These are phyloP conservation scores for Poeciliopsis infans DNA, from an alignment of 2,797 vertebrate species.

Conservation along the genomic window DNA sequence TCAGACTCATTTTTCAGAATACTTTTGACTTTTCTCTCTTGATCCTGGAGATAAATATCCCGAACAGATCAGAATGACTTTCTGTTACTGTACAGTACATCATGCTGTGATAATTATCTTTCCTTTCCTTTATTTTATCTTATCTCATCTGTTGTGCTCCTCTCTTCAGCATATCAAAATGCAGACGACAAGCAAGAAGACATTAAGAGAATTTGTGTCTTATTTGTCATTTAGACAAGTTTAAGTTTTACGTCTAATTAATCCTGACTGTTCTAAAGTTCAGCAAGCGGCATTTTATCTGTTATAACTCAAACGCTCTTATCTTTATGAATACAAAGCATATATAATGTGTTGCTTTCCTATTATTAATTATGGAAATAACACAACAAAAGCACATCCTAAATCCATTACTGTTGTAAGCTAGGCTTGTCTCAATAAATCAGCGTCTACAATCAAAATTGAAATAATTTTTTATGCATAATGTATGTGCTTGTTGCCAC, in stretches of 20 bases:
- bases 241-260: slow-evolving; percentile 80
- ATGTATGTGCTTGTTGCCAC: slow-evolving; percentile 96
- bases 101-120: slow-evolving; percentile 50
- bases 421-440: slow-evolving; percentile 97
- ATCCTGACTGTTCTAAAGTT: slow-evolving; percentile 77
- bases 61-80: slow-evolving; percentile 33
- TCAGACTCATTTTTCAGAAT: slow-evolving; percentile 9
- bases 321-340: slow-evolving; percentile 84
- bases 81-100: slow-evolving; percentile 49
- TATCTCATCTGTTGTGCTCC: slow-evolving; percentile 45
- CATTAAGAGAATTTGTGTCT: slow-evolving; percentile 45
- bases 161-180: slow-evolving; percentile 50
- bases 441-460: slow-evolving; percentile 97
- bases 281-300: slow-evolving; percentile 76
- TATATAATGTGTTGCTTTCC: slow-evolving; percentile 83
- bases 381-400: slow-evolving; percentile 95
- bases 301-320: slow-evolving; percentile 79
- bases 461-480: slow-evolving; percentile 98
- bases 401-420: slow-evolving; percentile 97
- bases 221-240: slow-evolving; percentile 71
- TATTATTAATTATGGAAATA: slow-evolving; percentile 95
- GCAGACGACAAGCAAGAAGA: slow-evolving; percentile 46
- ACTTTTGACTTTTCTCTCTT: slow-evolving; percentile 4
- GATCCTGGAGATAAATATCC: slow-evolving; percentile 19
- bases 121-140: slow-evolving; percentile 47